A percentile compares a stretch with the other conserved stretches of the same genome.
phyloP scores from a whole-genome alignment of 2,113 vertebrate species.

The Catharus minimus region DNA sequence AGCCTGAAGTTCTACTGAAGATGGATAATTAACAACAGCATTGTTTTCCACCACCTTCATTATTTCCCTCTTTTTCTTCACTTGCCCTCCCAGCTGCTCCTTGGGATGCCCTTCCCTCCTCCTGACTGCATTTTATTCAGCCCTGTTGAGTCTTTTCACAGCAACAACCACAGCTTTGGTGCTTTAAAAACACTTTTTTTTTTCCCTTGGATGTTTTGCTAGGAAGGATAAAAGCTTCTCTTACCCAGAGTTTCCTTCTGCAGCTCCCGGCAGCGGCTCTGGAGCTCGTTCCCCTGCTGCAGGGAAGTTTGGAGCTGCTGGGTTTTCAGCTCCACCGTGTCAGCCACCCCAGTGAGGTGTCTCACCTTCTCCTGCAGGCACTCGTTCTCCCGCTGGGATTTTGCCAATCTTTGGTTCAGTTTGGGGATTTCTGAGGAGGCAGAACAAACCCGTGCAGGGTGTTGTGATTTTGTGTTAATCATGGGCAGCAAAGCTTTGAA shows the following conservation, averaged over 20 bases:
- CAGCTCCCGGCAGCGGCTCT: slow-evolving; percentile 71
- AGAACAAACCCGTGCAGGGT: background rate
- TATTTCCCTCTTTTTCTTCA: background rate
- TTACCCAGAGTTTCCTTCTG: slow-evolving; percentile 77
- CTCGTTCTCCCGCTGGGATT: slow-evolving; percentile 61
- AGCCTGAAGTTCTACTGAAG: background rate
- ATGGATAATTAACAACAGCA: background rate
- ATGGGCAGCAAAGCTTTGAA: background rate
- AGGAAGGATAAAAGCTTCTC: background rate
- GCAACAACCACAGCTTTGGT: background rate
- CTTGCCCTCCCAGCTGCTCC: background rate
- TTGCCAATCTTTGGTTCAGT: slow-evolving; percentile 69
- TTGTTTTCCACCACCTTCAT: background rate
- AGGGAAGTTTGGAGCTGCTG: slow-evolving; percentile 72
- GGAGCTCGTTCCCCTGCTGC: slow-evolving; percentile 71
- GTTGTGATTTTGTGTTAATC: background rate
- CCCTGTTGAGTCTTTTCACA: background rate
- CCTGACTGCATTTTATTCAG: background rate
- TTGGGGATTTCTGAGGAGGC: slow-evolving; percentile 71
- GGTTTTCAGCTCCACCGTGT: slow-evolving; percentile 60
- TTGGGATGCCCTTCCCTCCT: background rate
- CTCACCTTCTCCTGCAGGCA: slow-evolving; percentile 74
- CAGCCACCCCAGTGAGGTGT: slow-evolving; percentile 58
- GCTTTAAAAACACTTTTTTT: background rate
- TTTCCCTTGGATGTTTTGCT: background rate